Evolutionary conservation across 1,140 invertebrate species (phyloP).

Genomic region (Drosophila auraria): DNA sequence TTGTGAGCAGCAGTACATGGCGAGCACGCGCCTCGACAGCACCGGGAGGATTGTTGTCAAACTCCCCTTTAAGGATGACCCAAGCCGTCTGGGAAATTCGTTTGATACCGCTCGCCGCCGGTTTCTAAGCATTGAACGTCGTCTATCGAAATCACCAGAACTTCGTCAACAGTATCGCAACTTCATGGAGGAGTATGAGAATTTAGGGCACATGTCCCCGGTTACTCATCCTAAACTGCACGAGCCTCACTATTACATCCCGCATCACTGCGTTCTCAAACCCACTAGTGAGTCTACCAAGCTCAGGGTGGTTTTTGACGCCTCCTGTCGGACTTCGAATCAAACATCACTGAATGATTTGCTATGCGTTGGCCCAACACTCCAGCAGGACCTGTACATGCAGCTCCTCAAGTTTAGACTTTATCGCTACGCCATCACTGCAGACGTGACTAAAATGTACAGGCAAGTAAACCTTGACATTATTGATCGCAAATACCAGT

Average conservation of each 20-base stretch:
- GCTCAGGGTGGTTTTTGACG: too few species aligned
- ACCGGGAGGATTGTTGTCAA: too few species aligned
- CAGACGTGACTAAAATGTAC: conserved; percentile 3
- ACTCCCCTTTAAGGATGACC: too few species aligned
- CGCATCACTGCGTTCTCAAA: too few species aligned
- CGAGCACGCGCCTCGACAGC: too few species aligned
- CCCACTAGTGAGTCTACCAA: too few species aligned
- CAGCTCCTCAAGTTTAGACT: background rate
- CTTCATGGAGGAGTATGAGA: too few species aligned
- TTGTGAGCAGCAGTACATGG: background rate
- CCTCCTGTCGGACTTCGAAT: too few species aligned
- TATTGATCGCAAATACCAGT: too few species aligned
- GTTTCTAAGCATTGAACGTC: background rate
- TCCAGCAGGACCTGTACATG: background rate
- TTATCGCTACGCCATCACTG: background rate
- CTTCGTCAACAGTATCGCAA: background rate
- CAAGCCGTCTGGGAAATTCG: too few species aligned
- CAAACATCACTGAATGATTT: background rate
- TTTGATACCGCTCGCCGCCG: background rate
- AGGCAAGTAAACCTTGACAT: too few species aligned
- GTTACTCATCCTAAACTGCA: background rate
- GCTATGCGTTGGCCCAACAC: background rate
- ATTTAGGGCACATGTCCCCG: background rate
- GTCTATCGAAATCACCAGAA: background rate
- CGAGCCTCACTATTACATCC: too few species aligned